Base-by-base conservation (phyloP, 2,888 invertebrate genomes). In the Eilema griseolum region DNA sequence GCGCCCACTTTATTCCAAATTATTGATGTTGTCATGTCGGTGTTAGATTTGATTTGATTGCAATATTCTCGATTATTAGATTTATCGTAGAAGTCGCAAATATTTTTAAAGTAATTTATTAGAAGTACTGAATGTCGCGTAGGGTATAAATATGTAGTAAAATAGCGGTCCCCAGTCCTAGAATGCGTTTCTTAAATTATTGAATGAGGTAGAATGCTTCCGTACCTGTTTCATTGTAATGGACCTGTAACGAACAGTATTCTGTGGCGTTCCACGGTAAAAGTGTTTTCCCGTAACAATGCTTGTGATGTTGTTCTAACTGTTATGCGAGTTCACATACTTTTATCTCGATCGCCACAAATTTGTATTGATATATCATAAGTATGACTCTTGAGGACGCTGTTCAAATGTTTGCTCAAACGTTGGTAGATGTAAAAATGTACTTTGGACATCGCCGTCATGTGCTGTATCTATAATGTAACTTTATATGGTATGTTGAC, bases 181-280 rank as follows among this genome's bases (percentile, higher is more conserved):
- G 83, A 85, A 84, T 85, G 86, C 75, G 73, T 79, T 74, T 77
- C 77, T 75, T 73, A 75, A 71, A 66, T 69, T 79, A 64, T 69
- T 78, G 66, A 16, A 75, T 82, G 79, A 74, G 63, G 62, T 70
- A 69, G 23, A 68, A 63, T 83, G 88, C 84, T 85, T 85, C 71
- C 90, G 91, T 92, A 92, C 92, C 92, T 92, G 91, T 91, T 92
- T 91, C 92, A 83, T 80, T 85, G 69, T 76, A 75, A 68, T 72
- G 69, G 71, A 80, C 74, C 71, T 74, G 26, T 72, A 68, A 70
- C 67, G 60, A 31, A 26, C 3, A 69, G 69, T 74, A 73, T 71
- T 75, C 74, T 74, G 79, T 81, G 83, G 83, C 82, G 79, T 81
- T 82, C 77, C 83, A 74, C 67, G 82, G 83, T 81, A 75, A 82